phyloP scores from a whole-genome alignment of 2,888 invertebrate species.

The Byasa hedistus region DNA sequence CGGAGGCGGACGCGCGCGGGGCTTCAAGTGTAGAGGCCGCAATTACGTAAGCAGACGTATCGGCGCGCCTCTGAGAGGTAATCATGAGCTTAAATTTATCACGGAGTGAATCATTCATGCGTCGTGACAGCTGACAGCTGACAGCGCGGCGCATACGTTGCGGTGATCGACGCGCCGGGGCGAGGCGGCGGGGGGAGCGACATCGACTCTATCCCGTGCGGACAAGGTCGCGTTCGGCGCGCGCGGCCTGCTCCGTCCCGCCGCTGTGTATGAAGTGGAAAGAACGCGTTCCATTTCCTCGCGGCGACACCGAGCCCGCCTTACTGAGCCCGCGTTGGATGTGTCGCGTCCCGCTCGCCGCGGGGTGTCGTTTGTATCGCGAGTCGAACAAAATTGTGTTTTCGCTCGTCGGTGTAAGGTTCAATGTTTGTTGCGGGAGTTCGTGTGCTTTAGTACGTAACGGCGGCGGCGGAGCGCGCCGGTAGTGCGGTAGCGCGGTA shows the following conservation, averaged over 20 bases:
- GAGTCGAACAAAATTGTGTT: slow-evolving; percentile 39
- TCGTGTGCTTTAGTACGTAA: slow-evolving; percentile 49
- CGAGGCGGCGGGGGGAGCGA: too few relatives aligned
- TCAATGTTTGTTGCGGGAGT: slow-evolving; percentile 9
- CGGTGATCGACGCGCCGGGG: slow-evolving; percentile 79
- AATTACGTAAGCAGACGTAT: slow-evolving; percentile 78
- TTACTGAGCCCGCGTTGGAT: slow-evolving; percentile 48
- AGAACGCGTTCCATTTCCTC: slow-evolving; percentile 64
- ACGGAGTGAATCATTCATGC: slow-evolving; percentile 79
- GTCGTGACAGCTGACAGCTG: slow-evolving; percentile 77
- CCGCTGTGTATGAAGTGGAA: slow-evolving; percentile 65
- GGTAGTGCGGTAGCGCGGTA: slow-evolving; percentile 51
- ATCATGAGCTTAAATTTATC: slow-evolving; percentile 80
- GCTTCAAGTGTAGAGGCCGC: slow-evolving; percentile 64
- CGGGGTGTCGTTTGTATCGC: slow-evolving; percentile 41
- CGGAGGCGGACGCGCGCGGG: slow-evolving; percentile 52
- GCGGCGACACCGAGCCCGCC: slow-evolving; percentile 49
- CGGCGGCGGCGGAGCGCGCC: slow-evolving; percentile 31
- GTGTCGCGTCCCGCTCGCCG: slow-evolving; percentile 58
- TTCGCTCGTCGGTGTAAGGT: slow-evolving; percentile 26
- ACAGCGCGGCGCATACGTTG: slow-evolving; percentile 78
- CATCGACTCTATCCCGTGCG: slow-evolving; percentile 74
- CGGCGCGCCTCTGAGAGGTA: slow-evolving; percentile 78
- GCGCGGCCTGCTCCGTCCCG: slow-evolving; percentile 50
- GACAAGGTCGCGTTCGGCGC: slow-evolving; percentile 72